Evolutionary conservation across 2,888 invertebrate species (phyloP).

Genomic region (Euproctis similis): DNA sequence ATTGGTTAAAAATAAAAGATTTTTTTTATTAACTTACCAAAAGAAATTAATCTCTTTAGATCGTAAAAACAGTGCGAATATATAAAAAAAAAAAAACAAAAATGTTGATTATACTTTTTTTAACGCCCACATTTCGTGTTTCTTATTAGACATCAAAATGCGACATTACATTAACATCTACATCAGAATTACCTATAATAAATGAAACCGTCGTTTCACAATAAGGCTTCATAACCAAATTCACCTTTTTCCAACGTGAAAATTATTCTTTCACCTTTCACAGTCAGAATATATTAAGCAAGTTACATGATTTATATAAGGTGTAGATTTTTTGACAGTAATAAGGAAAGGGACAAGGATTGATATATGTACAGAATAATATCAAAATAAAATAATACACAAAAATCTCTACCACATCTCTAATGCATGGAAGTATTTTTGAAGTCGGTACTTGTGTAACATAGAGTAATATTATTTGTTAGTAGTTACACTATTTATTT

Average conservation of each 20-base stretch:
- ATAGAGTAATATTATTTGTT: too few species aligned
- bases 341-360: conserved; percentile 18
- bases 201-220: conserved; percentile 3
- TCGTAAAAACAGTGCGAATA: too few species aligned
- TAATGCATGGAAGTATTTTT: too few species aligned
- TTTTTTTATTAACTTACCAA: too few species aligned
- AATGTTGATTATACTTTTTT: too few species aligned
- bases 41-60: too few species aligned
- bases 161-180: neutral
- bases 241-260: conserved; percentile 5
- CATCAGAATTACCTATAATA: conserved; percentile 1
- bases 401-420: too few species aligned
- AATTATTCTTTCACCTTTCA: conserved; percentile 21
- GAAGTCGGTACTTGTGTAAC: too few species aligned
- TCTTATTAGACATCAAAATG: neutral
- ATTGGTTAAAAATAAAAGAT: too few species aligned
- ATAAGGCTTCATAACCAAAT: conserved; percentile 2
- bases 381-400: conserved; percentile 13
- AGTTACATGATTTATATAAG: conserved; percentile 18
- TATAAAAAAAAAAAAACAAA: too few species aligned
- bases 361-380: conserved; percentile 11
- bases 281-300: conserved; percentile 17
- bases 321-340: conserved; percentile 14
- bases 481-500: too few species aligned
- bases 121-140: neutral